Evolutionary conservation across 2,797 vertebrate species (phyloP), one percentile per base, ranked within the genome.

Genomic region (Merluccius polli): DNA sequence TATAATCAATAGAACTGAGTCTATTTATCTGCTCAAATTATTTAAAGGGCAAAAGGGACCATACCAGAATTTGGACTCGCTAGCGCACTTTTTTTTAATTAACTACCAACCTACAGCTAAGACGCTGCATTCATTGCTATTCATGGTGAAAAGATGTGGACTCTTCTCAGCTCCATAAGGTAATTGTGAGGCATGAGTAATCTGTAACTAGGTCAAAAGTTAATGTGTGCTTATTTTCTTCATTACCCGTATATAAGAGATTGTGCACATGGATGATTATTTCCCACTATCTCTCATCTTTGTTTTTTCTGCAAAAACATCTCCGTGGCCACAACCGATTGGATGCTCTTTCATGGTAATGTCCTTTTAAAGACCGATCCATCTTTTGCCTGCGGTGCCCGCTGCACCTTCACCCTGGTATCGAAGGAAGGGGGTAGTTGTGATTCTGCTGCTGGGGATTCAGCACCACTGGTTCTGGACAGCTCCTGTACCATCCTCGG

Each of bases 391-490:
- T 44, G 41, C 41, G 12, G 12, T 44, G 41, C 41, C n/a, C 1
- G 18, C 16, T 52, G 48, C 48, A n/a, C 48, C 48, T n/a, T n/a
- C 48, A 52, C 48, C 21, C 18, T 52, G 48, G 48, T 52, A 11
- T 5, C 5, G 48, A 1, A 52, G 48, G 21, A n/a, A 52, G 48
- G 21, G 48, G 21, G 2, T 48, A 13, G 41, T 48, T 48, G 41
- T 48, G 41, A 48, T 48, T 16, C 41, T 16, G 16, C 59, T 11
- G 21, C n/a, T 29, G 15, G 11, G n/a, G 15, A 72, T 77, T 77
- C 75, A 73, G 75, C 67, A 79, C 75, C 72, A n/a, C 24, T 73
- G 18, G 33, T 38, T 32, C 15, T 68, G 75, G 74, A 79, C 69
- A 76, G 75, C 77, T 24, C 65, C 24, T 11, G 10, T 67, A 27